phyloP scores from a whole-genome alignment of 2,888 invertebrate genomes.

The Chymomyza caudatula region DNA sequence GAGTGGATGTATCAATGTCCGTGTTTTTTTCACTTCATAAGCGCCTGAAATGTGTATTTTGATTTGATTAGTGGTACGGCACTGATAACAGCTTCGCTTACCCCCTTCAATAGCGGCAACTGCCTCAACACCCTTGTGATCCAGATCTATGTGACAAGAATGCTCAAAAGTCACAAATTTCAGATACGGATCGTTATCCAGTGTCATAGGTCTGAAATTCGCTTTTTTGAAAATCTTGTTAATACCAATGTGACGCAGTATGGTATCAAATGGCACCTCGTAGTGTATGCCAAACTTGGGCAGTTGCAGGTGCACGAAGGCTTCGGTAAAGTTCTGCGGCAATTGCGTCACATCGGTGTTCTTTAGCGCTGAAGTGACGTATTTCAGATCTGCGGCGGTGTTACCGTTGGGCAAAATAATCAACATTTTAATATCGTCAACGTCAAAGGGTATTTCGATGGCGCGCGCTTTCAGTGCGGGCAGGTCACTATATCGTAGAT shows the following conservation, averaged over 20 bases:
- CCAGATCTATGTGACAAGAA: neutral
- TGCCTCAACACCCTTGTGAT: neutral
- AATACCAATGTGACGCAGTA: neutral
- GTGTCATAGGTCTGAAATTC: neutral
- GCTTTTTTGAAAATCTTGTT: neutral
- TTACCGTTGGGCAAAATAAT: neutral
- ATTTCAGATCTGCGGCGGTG: neutral
- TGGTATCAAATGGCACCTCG: neutral
- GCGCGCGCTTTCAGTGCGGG: neutral
- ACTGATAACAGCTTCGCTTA: neutral
- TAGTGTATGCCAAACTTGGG: neutral
- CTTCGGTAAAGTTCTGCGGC: neutral
- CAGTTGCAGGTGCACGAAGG: neutral
- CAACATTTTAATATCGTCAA: neutral
- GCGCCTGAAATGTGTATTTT: neutral
- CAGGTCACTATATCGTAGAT: neutral
- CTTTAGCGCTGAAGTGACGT: neutral
- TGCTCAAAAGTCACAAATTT: neutral
- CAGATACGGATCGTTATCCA: neutral
- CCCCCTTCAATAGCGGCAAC: neutral
- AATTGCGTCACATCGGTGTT: neutral
- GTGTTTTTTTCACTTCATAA: neutral
- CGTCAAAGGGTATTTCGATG: neutral
- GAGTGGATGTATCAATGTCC: fast-evolving
- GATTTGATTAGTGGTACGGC: neutral